Base-by-base conservation (phyloP, 2,113 vertebrate genomes). In the Oenanthe oenanthe region DNA sequence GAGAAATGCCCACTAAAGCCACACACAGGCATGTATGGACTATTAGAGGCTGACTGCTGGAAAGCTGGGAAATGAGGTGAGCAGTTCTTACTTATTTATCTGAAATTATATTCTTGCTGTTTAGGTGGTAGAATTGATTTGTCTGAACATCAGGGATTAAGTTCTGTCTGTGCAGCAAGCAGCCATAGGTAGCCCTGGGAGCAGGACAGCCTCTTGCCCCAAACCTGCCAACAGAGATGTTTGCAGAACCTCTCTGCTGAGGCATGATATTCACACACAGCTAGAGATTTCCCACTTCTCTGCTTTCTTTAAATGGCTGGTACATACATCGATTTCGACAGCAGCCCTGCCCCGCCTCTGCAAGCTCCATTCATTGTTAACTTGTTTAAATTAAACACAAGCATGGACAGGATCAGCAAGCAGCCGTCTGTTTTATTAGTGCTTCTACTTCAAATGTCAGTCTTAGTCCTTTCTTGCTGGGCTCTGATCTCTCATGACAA, bases 401-500 rank as follows among this genome's bases (percentile, higher is more conserved):
- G 83, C 95, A 95, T 57, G 31, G 95, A 57, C 62, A 85, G 94
- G 92, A 97, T 91, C 93, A 94, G 93, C 45, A 54, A 95, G 91
- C 96, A 95, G 96, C 47, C 24, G 76, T 94, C 92, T 96, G 93
- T 96, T 97, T 96, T 96, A 96, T 91, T 95, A 91, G 93, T 93
- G 84, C 86, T 94, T 75, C 90, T 94, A 82, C 91, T 96, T 93
- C 96, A 94, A 80, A 93, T 93, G 93, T 96, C 96, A 96, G 96
- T 93, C 93, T 90, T 66, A 95, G 92, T 97, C 90, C 94, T 88
- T 94, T 92, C 89, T 95, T 72, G 82, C 93, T 73, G 76, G 70
- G 88, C 88, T 97, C 94, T 96, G 95, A 97, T 97, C 95, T 96
- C 88, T 97, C 96, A 95, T 97, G 97, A 97, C 96, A 97, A 96